Evolutionary conservation across 2,888 invertebrate species (phyloP).

Genomic region (Diogma glabrata): DNA sequence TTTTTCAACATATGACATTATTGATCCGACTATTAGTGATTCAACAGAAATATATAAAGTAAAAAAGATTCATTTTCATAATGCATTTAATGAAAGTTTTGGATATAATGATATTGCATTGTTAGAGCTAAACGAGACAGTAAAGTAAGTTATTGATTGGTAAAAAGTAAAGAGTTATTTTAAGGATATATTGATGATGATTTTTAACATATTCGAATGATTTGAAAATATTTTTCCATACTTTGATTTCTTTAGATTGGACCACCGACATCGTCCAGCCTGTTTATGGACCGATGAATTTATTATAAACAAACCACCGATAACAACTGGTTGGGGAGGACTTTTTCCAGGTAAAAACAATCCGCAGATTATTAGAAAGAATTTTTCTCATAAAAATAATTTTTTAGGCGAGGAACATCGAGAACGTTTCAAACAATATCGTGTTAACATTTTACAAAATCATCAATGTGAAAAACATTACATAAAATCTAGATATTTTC

Average conservation of each 20-base stretch:
- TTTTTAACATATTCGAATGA: no score
- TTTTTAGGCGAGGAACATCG: slow-evolving; percentile 7
- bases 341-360: not conserved
- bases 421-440: not conserved
- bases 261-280: not conserved
- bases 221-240: no score
- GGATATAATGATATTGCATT: slow-evolving; percentile 3
- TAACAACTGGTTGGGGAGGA: slow-evolving; percentile 1
- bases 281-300: slow-evolving; percentile 7
- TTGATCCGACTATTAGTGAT: not conserved
- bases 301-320: not conserved
- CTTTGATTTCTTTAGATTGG: no score
- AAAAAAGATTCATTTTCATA: not conserved
- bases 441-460: not conserved
- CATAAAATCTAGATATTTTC: not conserved
- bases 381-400: no score
- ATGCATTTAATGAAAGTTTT: not conserved
- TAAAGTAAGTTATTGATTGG: not conserved
- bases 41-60: not conserved
- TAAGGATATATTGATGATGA: no score
- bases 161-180: no score
- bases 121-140: not conserved
- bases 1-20: not conserved
- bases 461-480: not conserved
- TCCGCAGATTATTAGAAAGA: no score